These are phyloP conservation scores for Salvelinus fontinalis DNA, from an alignment of 2,113 vertebrate genomes.

Conservation along the genomic window DNA sequence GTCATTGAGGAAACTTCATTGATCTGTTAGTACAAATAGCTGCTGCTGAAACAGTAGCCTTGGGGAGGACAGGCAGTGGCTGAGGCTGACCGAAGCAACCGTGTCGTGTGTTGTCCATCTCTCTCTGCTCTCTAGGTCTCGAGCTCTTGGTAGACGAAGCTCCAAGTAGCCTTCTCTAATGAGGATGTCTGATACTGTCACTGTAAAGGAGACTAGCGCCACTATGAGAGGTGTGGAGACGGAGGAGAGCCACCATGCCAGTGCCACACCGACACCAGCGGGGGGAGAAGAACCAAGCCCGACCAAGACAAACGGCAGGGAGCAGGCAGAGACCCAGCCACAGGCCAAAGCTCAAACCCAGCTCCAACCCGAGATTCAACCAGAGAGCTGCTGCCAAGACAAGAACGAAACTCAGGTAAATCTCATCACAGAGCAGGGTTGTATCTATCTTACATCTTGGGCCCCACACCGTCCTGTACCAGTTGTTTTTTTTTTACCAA, in stretches of 20 bases:
- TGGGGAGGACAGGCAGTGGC: background rate
- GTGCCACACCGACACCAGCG: too few relatives aligned
- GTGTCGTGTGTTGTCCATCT: background rate
- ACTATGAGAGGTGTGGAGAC: slow-evolving; percentile 84
- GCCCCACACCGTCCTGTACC: background rate
- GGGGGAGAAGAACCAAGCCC: slow-evolving; percentile 63
- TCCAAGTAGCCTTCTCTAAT: slow-evolving; percentile 85
- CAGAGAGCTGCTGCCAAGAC: slow-evolving; percentile 29
- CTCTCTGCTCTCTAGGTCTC: slow-evolving; percentile 70
- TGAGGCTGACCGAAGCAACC: background rate
- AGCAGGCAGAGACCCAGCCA: slow-evolving; percentile 69
- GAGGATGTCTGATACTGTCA: slow-evolving; percentile 89
- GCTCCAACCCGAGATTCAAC: slow-evolving; percentile 1
- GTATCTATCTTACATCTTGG: background rate
- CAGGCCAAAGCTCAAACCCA: background rate
- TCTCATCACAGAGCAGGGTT: background rate
- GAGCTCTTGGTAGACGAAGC: slow-evolving; percentile 80
- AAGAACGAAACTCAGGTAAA: slow-evolving; percentile 37
- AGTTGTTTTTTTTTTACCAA: background rate
- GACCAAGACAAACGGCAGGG: slow-evolving; percentile 76
- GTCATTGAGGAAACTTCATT: slow-evolving; percentile 2
- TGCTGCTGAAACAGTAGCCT: background rate
- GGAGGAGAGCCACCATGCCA: slow-evolving; percentile 63
- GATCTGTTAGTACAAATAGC: slow-evolving; percentile 2
- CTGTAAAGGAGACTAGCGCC: slow-evolving; percentile 83